Conservation (phyloP, 1,140 invertebrate species). For the Aporrectodea caliginosa region DNA sequence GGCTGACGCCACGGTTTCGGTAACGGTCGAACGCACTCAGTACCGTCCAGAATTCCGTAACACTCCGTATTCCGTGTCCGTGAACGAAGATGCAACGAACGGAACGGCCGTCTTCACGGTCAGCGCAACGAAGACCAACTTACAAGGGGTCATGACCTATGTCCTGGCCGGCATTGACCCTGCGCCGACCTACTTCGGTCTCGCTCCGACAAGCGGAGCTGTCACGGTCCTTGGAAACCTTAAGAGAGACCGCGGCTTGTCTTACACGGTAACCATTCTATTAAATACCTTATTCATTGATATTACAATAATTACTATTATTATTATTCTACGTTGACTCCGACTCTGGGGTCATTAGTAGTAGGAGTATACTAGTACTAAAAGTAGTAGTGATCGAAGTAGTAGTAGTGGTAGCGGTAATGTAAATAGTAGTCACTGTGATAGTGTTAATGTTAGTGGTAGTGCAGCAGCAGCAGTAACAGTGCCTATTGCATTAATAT, state of each 20-base stretch:
- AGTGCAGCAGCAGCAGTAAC: too few species aligned
- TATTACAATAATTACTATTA: too few species aligned
- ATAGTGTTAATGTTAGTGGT: too few species aligned
- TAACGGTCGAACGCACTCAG: slow-evolving; percentile 24
- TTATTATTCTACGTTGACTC: too few species aligned
- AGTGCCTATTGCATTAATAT: too few species aligned
- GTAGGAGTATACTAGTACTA: too few species aligned
- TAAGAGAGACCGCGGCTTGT: slow-evolving; percentile 15
- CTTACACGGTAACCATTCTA: slow-evolving; percentile 4
- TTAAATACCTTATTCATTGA: neutral
- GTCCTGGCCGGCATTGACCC: slow-evolving; percentile 33
- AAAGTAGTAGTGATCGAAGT: too few species aligned
- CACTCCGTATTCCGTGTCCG: neutral
- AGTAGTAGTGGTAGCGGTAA: too few species aligned
- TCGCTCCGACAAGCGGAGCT: slow-evolving; percentile 29
- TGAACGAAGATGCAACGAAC: slow-evolving; percentile 20
- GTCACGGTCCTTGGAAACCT: slow-evolving; percentile 20
- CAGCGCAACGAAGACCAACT: slow-evolving; percentile 11
- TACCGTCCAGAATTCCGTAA: slow-evolving; percentile 10
- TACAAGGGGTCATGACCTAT: slow-evolving; percentile 36
- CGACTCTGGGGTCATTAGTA: too few species aligned
- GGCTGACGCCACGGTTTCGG: slow-evolving; percentile 32
- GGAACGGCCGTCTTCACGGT: slow-evolving; percentile 17
- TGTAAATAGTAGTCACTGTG: too few species aligned
- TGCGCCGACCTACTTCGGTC: slow-evolving; percentile 39